Conservation (phyloP, 2,797 vertebrate genomes). For the Chelonia mydas region DNA sequence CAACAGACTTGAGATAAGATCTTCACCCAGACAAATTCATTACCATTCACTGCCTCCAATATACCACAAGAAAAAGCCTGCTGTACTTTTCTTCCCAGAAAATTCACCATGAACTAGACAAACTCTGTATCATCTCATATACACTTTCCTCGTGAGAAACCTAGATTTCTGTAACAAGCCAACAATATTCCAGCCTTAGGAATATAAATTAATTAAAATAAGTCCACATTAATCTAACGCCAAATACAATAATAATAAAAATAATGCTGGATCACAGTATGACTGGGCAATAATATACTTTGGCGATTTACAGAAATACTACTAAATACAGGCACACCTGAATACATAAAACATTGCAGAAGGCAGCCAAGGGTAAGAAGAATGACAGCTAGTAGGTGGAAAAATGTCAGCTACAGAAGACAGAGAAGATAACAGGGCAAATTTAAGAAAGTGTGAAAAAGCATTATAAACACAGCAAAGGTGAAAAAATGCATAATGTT, state of each 20-base stretch:
- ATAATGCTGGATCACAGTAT: neutral
- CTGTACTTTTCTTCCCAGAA: neutral
- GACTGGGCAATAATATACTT: neutral
- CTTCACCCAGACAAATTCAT: accelerated
- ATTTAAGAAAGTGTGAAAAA: neutral
- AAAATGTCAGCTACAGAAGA: neutral
- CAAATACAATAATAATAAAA: neutral
- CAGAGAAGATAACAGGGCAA: neutral
- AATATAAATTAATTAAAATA: neutral
- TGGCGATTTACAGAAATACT: neutral
- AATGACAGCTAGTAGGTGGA: neutral
- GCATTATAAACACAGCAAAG: neutral
- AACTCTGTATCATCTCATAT: neutral
- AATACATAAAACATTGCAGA: neutral
- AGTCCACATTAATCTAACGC: neutral
- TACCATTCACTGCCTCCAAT: neutral
- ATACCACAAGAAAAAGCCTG: neutral
- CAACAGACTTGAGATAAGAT: neutral
- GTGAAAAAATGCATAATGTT: neutral
- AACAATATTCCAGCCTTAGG: neutral
- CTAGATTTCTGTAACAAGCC: neutral
- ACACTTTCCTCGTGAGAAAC: neutral
- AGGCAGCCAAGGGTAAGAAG: neutral
- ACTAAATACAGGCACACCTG: accelerated
- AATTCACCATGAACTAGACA: neutral